Percentiles rank a stretch among this genome's conserved stretches.
Evolutionary conservation across 2,888 invertebrate genomes (phyloP).

Genomic region (Panzeria rudis): DNA sequence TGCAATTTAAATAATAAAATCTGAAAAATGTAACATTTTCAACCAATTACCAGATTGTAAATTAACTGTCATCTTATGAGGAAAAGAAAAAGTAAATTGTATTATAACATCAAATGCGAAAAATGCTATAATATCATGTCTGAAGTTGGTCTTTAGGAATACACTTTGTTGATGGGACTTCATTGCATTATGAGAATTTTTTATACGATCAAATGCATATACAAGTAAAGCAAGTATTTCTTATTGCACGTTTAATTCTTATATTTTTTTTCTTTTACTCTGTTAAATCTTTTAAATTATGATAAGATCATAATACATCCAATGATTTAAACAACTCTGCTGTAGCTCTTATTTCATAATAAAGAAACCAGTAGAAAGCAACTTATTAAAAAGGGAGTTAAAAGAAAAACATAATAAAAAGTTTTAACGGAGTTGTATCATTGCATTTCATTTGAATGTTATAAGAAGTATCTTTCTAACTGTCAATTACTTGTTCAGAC

Average conservation of each 20-base stretch:
- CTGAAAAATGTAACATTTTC: neutral
- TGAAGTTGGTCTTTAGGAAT: conserved; percentile 5
- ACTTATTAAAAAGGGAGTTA: conserved; percentile 14
- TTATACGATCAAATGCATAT: conserved; percentile 11
- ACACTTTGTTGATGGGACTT: conserved; percentile 22
- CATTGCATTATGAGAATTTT: conserved; percentile 54
- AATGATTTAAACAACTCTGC: conserved; percentile 15
- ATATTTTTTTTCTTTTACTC: neutral
- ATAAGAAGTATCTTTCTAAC: conserved; percentile 43
- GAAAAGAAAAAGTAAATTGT: conserved; percentile 42
- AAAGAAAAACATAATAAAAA: neutral
- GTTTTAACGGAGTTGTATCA: neutral
- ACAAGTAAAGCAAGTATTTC: conserved; percentile 25
- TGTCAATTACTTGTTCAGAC: conserved; percentile 27
- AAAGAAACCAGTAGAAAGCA: neutral
- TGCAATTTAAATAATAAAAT: neutral
- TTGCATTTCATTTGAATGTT: conserved; percentile 9
- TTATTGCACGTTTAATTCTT: neutral
- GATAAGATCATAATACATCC: conserved; percentile 28
- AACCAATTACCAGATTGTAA: conserved; percentile 64
- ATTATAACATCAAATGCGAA: conserved; percentile 59
- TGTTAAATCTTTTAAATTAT: conserved; percentile 37
- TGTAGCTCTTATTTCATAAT: conserved; percentile 2
- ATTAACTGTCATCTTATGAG: conserved; percentile 65
- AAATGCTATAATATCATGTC: conserved; percentile 50